Base-by-base conservation (phyloP, 2,113 vertebrate genomes). In the Lagopus muta region DNA sequence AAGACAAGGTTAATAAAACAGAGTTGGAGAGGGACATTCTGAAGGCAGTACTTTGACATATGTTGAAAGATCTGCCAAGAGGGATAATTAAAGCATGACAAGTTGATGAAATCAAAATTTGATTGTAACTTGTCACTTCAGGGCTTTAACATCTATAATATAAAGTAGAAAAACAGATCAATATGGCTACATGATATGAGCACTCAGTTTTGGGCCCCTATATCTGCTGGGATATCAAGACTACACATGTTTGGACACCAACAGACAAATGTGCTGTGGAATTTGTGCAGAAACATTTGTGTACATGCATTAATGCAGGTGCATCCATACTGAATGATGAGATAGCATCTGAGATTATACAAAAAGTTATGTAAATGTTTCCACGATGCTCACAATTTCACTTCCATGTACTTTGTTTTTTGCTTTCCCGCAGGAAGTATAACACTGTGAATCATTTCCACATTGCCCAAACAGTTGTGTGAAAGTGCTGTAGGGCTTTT, bases 31-130 rank as follows among this genome's bases (percentile, higher is more conserved):
- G 48, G 43, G 66, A 48, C 57, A 62, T 76, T 93, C 93, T 92
- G 87, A 95, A 95, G 75, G 91, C 57, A 72, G n/a, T 71, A 65
- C 69, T 69, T 76, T 70, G 81, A 79, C 81, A 91, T 91, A 92
- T 86, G 76, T 93, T 95, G 86, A 96, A 96, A 83, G 42, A 83
- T 89, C 84, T 95, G 87, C 91, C 88, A 97, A 96, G 87, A 95
- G 58, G 88, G 82, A 91, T 92, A 86, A 95, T 92, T 92, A 96
- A 94, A 96, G 71, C 30, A 80, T 87, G 48, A 95, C 92, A 96
- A 96, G 93, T 74, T 93, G 92, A 95, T 92, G 96, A 96, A 97
- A 97, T 95, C 86, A 94, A 85, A 67, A 96, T 82, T n/a, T 88
- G 94, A 93, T 94, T 95, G 76, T 92, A 90, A 86, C 85, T 96